A percentile compares a stretch with the other conserved stretches of the same genome.
These are phyloP conservation scores for Ophiodon elongatus DNA, from an alignment of 2,113 vertebrate genomes.

Conservation along the genomic window DNA sequence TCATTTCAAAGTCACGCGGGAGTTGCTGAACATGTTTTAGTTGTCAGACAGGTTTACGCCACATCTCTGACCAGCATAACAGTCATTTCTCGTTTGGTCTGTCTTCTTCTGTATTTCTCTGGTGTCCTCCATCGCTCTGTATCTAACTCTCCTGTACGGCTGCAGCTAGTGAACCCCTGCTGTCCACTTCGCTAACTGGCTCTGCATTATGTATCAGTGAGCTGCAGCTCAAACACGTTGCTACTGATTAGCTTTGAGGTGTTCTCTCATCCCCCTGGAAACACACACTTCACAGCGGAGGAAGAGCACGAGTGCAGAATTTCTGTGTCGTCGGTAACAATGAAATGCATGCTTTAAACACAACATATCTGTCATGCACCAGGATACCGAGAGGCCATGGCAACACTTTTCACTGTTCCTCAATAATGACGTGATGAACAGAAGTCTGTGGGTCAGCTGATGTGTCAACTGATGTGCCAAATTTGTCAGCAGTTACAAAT, in stretches of 20 bases:
- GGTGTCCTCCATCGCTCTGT: conserved; percentile 1
- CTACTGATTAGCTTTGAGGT: conserved; percentile 83
- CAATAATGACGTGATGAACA: neutral
- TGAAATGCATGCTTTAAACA: conserved; percentile 15
- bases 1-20: conserved; percentile 3
- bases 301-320: neutral
- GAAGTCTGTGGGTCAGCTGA: neutral
- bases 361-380: neutral
- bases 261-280: conserved; percentile 77
- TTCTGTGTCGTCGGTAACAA: conserved; percentile 22
- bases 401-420: neutral
- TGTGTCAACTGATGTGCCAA: neutral
- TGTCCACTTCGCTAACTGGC: conserved; percentile 51
- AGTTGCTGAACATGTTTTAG: conserved; percentile 40
- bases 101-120: neutral
- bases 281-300: neutral
- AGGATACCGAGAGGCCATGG: neutral
- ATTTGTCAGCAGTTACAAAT: neutral
- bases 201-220: conserved; percentile 86
- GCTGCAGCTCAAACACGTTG: conserved; percentile 78
- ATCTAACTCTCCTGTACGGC: conserved; percentile 26
- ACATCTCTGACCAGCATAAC: neutral
- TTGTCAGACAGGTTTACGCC: conserved; percentile 21
- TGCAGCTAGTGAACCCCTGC: conserved; percentile 50
- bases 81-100: conserved; percentile 25